phyloP scores from a whole-genome alignment of 2,113 vertebrate species.

The Pteruthius melanotis region DNA sequence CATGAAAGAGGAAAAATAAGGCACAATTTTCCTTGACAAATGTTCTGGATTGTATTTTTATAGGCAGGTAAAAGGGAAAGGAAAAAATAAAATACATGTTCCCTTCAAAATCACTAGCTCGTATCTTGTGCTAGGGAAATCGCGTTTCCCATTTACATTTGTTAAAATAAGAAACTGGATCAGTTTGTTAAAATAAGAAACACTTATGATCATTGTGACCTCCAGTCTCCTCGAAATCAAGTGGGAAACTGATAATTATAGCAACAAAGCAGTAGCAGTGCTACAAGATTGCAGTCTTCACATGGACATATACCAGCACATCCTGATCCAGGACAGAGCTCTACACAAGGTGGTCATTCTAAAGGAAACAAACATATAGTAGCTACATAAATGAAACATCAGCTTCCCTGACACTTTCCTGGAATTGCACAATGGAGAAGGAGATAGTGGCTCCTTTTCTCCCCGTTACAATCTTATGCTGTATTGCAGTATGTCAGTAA shows the following conservation, averaged over 20 bases:
- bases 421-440: background rate
- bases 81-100: background rate
- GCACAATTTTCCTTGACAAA: background rate
- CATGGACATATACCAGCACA: background rate
- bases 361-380: background rate
- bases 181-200: background rate
- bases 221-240: background rate
- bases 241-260: no score
- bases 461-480: background rate
- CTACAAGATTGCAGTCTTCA: background rate
- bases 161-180: background rate
- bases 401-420: background rate
- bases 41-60: background rate
- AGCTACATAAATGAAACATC: background rate
- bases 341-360: background rate
- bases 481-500: background rate
- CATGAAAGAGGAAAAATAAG: background rate
- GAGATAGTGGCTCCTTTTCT: background rate
- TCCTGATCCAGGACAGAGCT: background rate
- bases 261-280: background rate
- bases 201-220: background rate
- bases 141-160: background rate
- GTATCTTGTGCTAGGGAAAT: background rate
- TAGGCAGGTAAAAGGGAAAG: background rate
- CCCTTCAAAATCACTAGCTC: background rate